phyloP scores from a whole-genome alignment of 92 coral and sea anemone species.

The Ricordea florida region DNA sequence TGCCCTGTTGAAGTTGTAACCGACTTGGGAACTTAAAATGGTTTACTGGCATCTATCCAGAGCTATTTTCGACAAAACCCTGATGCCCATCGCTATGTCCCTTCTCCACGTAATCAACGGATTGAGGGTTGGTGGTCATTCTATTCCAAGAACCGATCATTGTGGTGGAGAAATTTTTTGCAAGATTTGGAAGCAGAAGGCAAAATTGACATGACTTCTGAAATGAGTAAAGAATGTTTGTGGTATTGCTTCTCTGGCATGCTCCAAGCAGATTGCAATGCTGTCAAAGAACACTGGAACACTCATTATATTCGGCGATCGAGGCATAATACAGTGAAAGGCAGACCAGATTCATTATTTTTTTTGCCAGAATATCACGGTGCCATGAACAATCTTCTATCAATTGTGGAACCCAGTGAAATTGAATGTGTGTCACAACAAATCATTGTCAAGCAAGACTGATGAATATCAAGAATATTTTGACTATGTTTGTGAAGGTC shows the following conservation, averaged over 20 bases:
- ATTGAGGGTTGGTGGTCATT: conserved; percentile 79
- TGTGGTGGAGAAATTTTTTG: conserved; percentile 69
- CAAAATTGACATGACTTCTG: conserved; percentile 39
- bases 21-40: conserved; percentile 69
- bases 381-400: conserved; percentile 11
- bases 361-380: conserved; percentile 41
- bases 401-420: conserved; percentile 24
- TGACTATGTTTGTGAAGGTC: conserved; percentile 40
- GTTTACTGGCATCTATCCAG: conserved; percentile 63
- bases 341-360: conserved; percentile 35
- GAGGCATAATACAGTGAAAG: conserved; percentile 31
- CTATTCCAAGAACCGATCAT: conserved; percentile 34
- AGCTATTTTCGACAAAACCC: conserved; percentile 57
- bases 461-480: conserved; percentile 43
- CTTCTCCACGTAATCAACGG: conserved; percentile 64
- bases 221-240: conserved; percentile 30
- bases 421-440: conserved; percentile 34
- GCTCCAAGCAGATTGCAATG: conserved; percentile 17
- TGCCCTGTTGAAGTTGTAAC: conserved; percentile 70
- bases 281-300: conserved; percentile 40
- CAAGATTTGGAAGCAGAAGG: conserved; percentile 51
- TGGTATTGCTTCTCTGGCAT: conserved; percentile 30
- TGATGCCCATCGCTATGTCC: conserved; percentile 65
- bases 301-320: conserved; percentile 34
- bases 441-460: not conserved